Percentiles rank a stretch among this genome's conserved stretches.
Evolutionary conservation across 53 echinoderm and acorn worm species (phyloP).

Genomic region (Zoroaster sp.): DNA sequence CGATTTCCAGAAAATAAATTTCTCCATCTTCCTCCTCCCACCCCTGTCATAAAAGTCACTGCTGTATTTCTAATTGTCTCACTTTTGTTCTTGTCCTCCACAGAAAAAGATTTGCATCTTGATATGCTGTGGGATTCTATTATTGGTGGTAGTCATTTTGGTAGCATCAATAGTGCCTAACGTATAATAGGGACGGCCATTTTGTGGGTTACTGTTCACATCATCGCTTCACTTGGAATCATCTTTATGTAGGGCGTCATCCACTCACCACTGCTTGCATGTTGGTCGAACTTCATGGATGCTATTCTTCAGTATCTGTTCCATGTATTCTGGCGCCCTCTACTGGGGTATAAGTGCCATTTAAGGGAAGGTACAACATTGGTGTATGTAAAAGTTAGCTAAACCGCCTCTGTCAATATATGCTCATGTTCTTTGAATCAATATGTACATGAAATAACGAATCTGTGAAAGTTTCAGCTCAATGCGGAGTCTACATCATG

Average conservation of each 20-base stretch:
- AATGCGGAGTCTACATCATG: no score
- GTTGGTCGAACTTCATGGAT: neutral
- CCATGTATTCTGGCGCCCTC: neutral
- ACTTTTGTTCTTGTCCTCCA: conserved; percentile 19
- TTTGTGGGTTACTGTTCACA: neutral
- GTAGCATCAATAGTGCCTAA: conserved; percentile 49
- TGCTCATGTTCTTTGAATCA: no score
- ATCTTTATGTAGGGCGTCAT: neutral
- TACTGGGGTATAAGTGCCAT: neutral
- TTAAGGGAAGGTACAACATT: neutral
- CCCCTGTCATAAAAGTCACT: neutral
- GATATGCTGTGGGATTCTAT: conserved; percentile 58
- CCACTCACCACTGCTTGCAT: neutral
- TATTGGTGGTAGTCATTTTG: conserved; percentile 43
- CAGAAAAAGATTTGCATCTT: conserved; percentile 75
- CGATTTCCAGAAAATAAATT: no score
- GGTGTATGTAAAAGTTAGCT: no score
- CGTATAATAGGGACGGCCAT: neutral
- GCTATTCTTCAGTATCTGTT: no score
- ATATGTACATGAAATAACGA: no score
- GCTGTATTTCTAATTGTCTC: neutral
- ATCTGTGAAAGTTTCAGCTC: no score
- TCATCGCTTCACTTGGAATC: neutral
- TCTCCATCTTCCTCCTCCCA: neutral
- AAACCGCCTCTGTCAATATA: no score